These are phyloP conservation scores for Dipodomys merriami DNA, from an alignment of 2,113 vertebrate genomes.

Conservation along the genomic window DNA sequence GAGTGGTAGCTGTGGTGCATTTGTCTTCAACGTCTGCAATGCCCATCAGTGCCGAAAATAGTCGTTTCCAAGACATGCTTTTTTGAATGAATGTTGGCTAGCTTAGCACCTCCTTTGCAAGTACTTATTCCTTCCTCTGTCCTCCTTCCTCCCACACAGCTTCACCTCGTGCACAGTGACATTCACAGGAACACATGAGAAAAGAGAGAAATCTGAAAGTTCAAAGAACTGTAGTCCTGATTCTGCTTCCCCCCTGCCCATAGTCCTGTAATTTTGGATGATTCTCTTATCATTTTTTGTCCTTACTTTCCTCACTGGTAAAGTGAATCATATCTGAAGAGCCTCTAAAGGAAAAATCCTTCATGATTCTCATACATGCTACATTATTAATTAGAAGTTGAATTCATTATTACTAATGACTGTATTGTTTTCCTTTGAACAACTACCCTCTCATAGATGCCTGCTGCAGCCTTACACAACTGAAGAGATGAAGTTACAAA, in stretches of 20 bases:
- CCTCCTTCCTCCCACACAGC: neutral
- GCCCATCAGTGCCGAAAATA: neutral
- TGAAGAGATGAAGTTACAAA: neutral
- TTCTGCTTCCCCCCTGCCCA: neutral
- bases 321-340: neutral
- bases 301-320: slow-evolving; percentile 19
- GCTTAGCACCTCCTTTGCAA: neutral
- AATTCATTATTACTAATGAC: neutral
- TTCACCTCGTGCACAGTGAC: neutral
- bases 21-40: neutral
- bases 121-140: neutral
- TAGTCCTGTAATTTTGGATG: neutral
- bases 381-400: neutral
- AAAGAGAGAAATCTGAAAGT: neutral
- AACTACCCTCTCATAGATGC: neutral
- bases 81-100: neutral
- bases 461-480: neutral
- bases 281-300: neutral
- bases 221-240: neutral
- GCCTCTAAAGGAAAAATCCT: neutral
- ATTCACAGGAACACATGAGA: neutral
- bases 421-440: neutral
- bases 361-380: neutral
- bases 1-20: neutral
- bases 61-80: neutral